Conservation (phyloP, 2,888 invertebrate genomes). For the Rotaria socialis region DNA sequence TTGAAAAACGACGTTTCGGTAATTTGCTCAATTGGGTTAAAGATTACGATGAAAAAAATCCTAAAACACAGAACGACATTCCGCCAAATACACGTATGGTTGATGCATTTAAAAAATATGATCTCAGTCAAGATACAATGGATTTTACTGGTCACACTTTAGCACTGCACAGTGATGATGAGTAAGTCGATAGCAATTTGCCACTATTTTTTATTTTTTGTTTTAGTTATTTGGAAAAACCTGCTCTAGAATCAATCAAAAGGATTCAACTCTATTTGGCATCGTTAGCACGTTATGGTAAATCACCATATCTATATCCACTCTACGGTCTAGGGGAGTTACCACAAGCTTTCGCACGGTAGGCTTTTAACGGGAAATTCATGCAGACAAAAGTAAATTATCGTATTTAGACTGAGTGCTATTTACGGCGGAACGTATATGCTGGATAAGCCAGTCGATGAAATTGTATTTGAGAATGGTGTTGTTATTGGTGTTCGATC, state of each 20-base stretch:
- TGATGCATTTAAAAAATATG: slow-evolving; percentile 81
- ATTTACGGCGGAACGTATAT: slow-evolving; percentile 99
- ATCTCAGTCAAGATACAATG: slow-evolving; percentile 88
- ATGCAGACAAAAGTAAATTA: too few relatives aligned
- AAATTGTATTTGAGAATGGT: slow-evolving; percentile 81
- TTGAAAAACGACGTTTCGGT: slow-evolving; percentile 94
- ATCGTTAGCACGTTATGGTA: slow-evolving; percentile 89
- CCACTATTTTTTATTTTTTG: background rate
- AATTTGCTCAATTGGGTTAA: slow-evolving; percentile 93
- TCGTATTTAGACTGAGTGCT: slow-evolving; percentile 62
- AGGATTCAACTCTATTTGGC: slow-evolving; percentile 94
- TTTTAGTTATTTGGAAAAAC: slow-evolving; percentile 61
- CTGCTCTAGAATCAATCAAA: slow-evolving; percentile 78
- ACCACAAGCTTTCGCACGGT: slow-evolving; percentile 75
- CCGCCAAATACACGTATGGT: slow-evolving; percentile 69
- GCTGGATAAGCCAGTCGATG: slow-evolving; percentile 95
- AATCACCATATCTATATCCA: slow-evolving; percentile 96
- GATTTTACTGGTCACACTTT: slow-evolving; percentile 98
- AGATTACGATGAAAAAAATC: slow-evolving; percentile 83
- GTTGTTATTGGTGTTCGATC: slow-evolving; percentile 86
- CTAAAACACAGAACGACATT: slow-evolving; percentile 72
- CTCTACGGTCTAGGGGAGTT: slow-evolving; percentile 97
- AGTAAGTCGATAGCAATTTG: slow-evolving; percentile 47
- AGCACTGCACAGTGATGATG: slow-evolving; percentile 72
- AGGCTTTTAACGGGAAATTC: background rate